Evolutionary conservation across 2,888 invertebrate species (phyloP).

Genomic region (Mystacides longicornis): DNA sequence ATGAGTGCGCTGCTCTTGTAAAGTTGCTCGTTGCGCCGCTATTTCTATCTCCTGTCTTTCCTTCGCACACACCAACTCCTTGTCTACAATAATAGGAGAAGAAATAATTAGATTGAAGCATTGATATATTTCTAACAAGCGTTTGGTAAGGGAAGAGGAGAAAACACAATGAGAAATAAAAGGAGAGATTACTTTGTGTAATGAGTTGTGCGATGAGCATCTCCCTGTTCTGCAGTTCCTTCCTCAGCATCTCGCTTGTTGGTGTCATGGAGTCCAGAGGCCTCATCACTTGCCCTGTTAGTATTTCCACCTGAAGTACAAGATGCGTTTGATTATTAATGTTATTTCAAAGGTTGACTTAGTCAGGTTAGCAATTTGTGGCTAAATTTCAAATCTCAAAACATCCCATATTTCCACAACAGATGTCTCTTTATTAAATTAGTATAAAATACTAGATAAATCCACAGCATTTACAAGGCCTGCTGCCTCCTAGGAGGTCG

Average conservation of each 20-base stretch:
- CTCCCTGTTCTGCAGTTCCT: constrained; percentile 68
- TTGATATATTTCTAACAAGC: not conserved
- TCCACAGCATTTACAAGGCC: too few relatives aligned
- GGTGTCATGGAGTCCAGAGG: constrained; percentile 37
- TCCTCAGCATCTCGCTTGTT: constrained; percentile 50
- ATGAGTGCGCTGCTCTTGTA: constrained; percentile 87
- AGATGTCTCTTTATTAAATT: too few relatives aligned
- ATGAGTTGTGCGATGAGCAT: constrained; percentile 79
- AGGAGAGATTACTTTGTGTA: constrained; percentile 60
- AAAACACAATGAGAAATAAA: not conserved
- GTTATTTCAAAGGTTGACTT: too few relatives aligned
- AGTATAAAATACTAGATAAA: too few relatives aligned
- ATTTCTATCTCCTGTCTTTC: constrained; percentile 89
- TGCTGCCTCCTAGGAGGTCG: too few relatives aligned
- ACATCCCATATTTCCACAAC: too few relatives aligned
- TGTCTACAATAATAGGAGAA: constrained; percentile 52
- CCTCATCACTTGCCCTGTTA: constrained; percentile 51
- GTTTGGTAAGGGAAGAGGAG: not conserved
- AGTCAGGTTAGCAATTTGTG: too few relatives aligned
- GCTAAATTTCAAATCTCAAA: too few relatives aligned
- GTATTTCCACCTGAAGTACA: constrained; percentile 51
- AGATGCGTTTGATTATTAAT: too few relatives aligned
- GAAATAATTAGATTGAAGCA: not conserved
- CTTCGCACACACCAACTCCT: constrained; percentile 80
- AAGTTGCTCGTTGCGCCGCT: constrained; percentile 78